Base-by-base conservation (phyloP, 2,113 vertebrate species). In the Xyrauchen texanus region DNA sequence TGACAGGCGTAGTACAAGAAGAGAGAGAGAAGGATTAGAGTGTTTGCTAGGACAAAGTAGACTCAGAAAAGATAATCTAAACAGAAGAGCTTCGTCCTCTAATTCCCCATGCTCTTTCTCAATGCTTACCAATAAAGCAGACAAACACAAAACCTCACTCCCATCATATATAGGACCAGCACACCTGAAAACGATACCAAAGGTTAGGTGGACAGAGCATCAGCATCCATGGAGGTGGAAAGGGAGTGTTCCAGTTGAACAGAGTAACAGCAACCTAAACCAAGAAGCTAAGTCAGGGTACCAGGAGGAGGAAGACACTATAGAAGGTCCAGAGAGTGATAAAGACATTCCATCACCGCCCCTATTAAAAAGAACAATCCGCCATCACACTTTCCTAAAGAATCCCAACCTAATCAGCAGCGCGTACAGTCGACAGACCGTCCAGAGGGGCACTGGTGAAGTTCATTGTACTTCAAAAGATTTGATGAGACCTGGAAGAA, bases 371-470 rank as follows among this genome's bases (percentile, higher is more conserved):
- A 81, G 68, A 45, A 80, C n/a, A 47, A 21, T 12, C 51, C 42
- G 4, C 34, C 62, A 77, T 8, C 77, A 87, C 0, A 75, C 87
- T 0, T 85, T 89, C 12, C 83, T 85, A 2, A 92, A 95, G 51
- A 95, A 98, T 86, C 96, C 95, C n/a, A 98, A 96, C 83, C 93
- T 98, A 82, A 96, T 97, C 88, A 95, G 95, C 82, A 95, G 94
- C 85, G 94, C 95, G 90, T 94, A 93, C 88, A 85, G 53, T 90
- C 8, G 79, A 7, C 49, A 83, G 78, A 71, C 86, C 84, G 61
- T 93, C 88, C 84, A 93, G 90, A 66, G 85, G 51, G 83, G 84
- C 79, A 83, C 82, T 15, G 68, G 65, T 85, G 62, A 86, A 83
- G 69, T 86, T 77, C 7, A 84, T 79, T n/a, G 74, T 61, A 57